phyloP scores from a whole-genome alignment of 2,113 vertebrate genomes.

The Baryphthengus martii region DNA sequence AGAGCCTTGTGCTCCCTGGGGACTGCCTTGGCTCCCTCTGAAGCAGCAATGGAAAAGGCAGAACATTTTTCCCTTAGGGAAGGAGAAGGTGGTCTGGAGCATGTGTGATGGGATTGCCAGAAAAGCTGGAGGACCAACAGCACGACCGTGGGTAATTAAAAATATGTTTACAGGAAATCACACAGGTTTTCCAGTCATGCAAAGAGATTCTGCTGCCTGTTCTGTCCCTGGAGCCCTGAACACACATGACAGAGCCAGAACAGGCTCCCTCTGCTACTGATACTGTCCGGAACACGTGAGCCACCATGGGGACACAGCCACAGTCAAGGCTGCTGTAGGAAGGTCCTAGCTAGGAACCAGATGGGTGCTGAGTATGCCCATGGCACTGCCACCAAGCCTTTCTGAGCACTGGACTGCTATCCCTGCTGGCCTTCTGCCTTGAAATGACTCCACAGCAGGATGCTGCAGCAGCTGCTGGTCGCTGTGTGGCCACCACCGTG shows the following conservation, averaged over 20 bases:
- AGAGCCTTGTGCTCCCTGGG: not conserved
- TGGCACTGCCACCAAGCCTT: not conserved
- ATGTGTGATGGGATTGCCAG: not conserved
- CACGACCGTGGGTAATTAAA: not conserved
- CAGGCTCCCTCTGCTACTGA: not conserved
- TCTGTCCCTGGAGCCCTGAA: not conserved
- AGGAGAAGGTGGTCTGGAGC: not conserved
- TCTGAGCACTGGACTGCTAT: not conserved
- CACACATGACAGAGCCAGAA: not conserved
- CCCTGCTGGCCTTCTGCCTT: not conserved
- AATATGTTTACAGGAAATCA: not conserved
- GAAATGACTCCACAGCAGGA: not conserved
- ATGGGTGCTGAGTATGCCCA: not conserved
- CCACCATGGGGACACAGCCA: not conserved
- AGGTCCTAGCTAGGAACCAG: not conserved
- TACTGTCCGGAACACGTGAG: not conserved
- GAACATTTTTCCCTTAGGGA: not conserved
- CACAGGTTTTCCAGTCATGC: not conserved
- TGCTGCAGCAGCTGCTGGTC: not conserved
- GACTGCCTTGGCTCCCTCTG: fast-evolving
- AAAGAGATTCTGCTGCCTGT: not conserved
- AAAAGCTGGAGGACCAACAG: not conserved
- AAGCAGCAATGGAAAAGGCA: not conserved
- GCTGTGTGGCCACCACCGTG: not conserved
- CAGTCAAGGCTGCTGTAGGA: not conserved